Base-by-base conservation (phyloP, 2,113 vertebrate genomes). In the Ploceus nigricollis region DNA sequence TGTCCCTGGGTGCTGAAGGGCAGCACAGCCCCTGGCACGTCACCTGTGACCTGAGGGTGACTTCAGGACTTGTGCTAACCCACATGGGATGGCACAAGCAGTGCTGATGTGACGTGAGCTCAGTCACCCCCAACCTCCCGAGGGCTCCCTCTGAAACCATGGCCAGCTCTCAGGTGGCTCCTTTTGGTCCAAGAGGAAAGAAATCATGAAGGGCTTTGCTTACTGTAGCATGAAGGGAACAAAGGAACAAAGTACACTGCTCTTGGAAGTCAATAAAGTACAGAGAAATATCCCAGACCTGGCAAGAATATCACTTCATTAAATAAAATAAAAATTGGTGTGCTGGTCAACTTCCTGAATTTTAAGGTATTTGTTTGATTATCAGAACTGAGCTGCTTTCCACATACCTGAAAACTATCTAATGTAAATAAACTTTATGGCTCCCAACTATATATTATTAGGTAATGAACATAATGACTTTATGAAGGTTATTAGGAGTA, bases 161-260 rank as follows among this genome's bases (percentile, higher is more conserved):
- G 1, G 56, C 9, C 6, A 4, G 31, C 13, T 42, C 71, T 79
- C 60, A 61, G 47, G 42, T 63, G 35, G 25, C 47, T 91, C 9
- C 4, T 57, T 51, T 64, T 63, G 51, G 33, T 56, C 66, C 73
- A 70, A 63, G 44, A 71, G 37, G 68, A 78, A 94, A 83, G 50
- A 15, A 88, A 87, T 40, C 71, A 30, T 1, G 47, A 88, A 44
- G n/a, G 64, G 27, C 51, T 86, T 92, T 13, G 6, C 64, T 90
- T 40, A 40, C n/a, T 3, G 14, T 15, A 50, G 85, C 76, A 2
- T 86, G 92, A 92, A 56, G 0, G 69, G 96, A 89, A 90, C 82
- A 95, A 88, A 85, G 75, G 84, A 66, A 40, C 92, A 95, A 94
- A 94, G 92, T 95, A 33, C 76, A n/a, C 19, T 45, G 27, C 53